These are phyloP conservation scores for Platycercus adscitus DNA, from an alignment of 2,113 vertebrate genomes.

Conservation along the genomic window DNA sequence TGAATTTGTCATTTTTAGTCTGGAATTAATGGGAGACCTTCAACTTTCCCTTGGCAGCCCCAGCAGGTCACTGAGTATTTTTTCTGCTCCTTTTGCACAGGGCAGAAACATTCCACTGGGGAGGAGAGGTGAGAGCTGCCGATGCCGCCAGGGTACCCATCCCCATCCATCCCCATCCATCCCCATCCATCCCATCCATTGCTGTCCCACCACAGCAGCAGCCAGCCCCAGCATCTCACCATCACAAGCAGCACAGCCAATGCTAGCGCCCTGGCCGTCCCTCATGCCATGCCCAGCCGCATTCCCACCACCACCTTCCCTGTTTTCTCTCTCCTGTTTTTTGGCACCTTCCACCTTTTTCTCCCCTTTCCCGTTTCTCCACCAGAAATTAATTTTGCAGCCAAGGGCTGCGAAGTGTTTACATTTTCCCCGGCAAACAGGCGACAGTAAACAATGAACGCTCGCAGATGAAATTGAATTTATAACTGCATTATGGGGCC, in stretches of 20 bases:
- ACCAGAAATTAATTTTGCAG: slow-evolving; percentile 91
- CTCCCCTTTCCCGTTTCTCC: slow-evolving; percentile 66
- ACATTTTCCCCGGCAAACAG: slow-evolving; percentile 90
- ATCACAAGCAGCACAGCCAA: not conserved
- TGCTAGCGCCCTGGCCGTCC: not conserved
- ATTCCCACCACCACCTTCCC: not conserved
- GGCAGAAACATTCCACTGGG: not conserved
- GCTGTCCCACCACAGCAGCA: not conserved
- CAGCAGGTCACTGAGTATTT: slow-evolving; percentile 55
- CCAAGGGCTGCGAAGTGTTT: slow-evolving; percentile 86
- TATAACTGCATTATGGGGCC: slow-evolving; percentile 94
- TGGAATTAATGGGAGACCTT: slow-evolving; percentile 89
- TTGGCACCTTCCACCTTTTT: slow-evolving; percentile 15
- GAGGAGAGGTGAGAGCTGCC: not conserved
- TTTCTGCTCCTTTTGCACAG: slow-evolving; percentile 18
- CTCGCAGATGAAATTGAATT: slow-evolving; percentile 90
- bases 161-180: not conserved
- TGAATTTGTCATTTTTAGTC: slow-evolving; percentile 90
- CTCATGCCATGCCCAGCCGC: rapidly evolving
- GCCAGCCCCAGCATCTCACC: not conserved
- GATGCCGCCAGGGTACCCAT: not conserved
- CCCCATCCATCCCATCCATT: not conserved
- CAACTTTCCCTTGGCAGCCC: slow-evolving; percentile 85
- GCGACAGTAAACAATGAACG: slow-evolving; percentile 96
- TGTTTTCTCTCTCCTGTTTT: not conserved